phyloP scores from a whole-genome alignment of 2,113 vertebrate genomes.

The Nesospiza acunhae region DNA sequence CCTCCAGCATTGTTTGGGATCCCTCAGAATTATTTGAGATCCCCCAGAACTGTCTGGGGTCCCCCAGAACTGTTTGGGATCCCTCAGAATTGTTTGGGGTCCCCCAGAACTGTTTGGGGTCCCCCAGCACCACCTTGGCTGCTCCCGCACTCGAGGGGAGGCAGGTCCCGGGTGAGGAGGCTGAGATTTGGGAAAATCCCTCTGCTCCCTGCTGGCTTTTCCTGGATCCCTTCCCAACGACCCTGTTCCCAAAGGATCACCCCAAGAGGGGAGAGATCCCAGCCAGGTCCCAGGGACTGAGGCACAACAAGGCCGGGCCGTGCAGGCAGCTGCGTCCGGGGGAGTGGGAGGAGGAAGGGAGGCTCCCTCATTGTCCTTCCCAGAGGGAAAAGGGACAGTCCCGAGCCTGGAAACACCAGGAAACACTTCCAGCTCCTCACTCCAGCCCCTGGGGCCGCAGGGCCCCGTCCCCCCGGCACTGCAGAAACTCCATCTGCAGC shows the following conservation, averaged over 20 bases:
- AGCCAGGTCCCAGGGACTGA: rapidly evolving
- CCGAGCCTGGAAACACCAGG: neutral
- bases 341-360: conserved; percentile 1
- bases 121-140: neutral
- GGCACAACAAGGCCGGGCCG: rapidly evolving
- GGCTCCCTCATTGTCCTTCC: conserved; percentile 22
- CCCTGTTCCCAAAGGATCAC: neutral
- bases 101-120: neutral
- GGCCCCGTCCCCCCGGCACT: neutral
- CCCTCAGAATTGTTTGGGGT: neutral
- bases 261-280: rapidly evolving
- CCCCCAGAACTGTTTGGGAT: too few relatives aligned
- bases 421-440: neutral
- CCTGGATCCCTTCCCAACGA: neutral
- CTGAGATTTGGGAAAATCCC: neutral
- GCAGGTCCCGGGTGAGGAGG: neutral
- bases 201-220: neutral
- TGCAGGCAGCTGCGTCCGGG: neutral
- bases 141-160: rapidly evolving
- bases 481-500: conserved; percentile 5
- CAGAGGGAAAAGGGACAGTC: conserved; percentile 33
- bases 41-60: too few relatives aligned
- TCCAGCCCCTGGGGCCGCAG: rapidly evolving
- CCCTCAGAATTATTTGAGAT: too few relatives aligned
- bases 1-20: too few relatives aligned